Percentiles rank a stretch among this genome's conserved stretches.
These are phyloP conservation scores for Parazoanthus atlanticus DNA, from an alignment of 92 coral and sea anemone species.

Conservation along the genomic window DNA sequence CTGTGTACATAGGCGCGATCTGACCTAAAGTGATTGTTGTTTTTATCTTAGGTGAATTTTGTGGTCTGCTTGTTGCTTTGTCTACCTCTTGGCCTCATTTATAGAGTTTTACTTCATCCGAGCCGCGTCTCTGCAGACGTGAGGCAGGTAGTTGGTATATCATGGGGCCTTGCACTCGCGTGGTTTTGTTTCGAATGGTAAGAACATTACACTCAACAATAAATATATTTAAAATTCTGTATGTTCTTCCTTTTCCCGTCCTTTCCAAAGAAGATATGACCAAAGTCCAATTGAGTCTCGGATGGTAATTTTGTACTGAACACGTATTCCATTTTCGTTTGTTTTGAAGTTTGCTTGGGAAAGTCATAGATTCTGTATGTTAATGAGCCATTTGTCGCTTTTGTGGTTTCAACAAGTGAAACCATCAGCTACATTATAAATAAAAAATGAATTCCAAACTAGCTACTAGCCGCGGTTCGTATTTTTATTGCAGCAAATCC, in stretches of 20 bases:
- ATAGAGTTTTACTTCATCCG: conserved; percentile 10
- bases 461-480: neutral
- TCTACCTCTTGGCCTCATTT: conserved; percentile 2
- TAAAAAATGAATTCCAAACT: neutral
- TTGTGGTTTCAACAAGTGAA: neutral
- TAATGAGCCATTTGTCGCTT: neutral
- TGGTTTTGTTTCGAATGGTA: conserved; percentile 45
- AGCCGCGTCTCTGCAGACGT: conserved; percentile 16
- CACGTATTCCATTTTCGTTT: neutral
- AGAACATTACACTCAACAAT: neutral
- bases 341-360: neutral
- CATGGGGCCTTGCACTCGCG: conserved; percentile 24
- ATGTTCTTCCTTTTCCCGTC: neutral
- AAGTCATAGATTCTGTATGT: neutral
- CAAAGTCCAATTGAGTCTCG: neutral
- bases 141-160: conserved; percentile 34
- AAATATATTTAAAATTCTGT: too few relatives aligned
- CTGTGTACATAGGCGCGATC: neutral
- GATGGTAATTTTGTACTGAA: neutral
- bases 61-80: conserved; percentile 25
- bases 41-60: conserved; percentile 26
- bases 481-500: too few relatives aligned
- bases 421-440: neutral
- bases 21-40: neutral
- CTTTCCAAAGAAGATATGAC: neutral